Conservation (phyloP, 2,113 vertebrate genomes). For the Siniperca chuatsi region DNA sequence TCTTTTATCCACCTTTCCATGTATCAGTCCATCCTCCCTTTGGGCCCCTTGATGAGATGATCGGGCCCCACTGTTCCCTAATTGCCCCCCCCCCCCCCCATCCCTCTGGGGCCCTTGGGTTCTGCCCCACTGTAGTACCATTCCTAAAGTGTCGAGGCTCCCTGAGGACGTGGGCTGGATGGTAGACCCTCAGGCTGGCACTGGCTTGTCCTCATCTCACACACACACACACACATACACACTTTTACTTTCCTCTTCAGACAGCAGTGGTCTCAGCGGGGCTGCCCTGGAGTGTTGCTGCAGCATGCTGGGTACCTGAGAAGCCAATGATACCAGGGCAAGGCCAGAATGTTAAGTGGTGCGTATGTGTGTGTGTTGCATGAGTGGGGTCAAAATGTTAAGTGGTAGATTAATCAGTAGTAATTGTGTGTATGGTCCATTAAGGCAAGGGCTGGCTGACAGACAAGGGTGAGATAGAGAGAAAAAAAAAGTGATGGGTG, state of each 20-base stretch:
- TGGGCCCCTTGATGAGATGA: slow-evolving; percentile 57
- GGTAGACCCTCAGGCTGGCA: slow-evolving; percentile 61
- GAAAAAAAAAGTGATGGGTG: not conserved
- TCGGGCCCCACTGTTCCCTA: slow-evolving; percentile 1
- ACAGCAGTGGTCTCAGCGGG: slow-evolving; percentile 77
- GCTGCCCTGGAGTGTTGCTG: slow-evolving; percentile 59
- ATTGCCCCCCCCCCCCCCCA: not conserved
- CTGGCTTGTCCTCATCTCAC: slow-evolving; percentile 46
- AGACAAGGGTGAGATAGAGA: slow-evolving; percentile 47
- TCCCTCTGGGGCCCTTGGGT: slow-evolving; percentile 52
- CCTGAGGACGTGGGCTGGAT: slow-evolving; percentile 63
- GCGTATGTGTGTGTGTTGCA: slow-evolving; percentile 46
- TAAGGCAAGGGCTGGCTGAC: slow-evolving; percentile 69
- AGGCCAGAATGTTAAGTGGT: slow-evolving; percentile 76
- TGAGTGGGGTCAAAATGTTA: slow-evolving; percentile 75
- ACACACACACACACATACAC: slow-evolving; percentile 43
- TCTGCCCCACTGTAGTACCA: slow-evolving; percentile 66
- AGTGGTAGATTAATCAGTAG: slow-evolving; percentile 80
- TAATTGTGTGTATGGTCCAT: slow-evolving; percentile 81
- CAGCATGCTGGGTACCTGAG: slow-evolving; percentile 78
- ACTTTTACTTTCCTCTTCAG: slow-evolving; percentile 61
- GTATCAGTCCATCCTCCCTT: slow-evolving; percentile 38
- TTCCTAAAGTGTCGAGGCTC: slow-evolving; percentile 61
- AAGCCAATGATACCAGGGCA: slow-evolving; percentile 62
- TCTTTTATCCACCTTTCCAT: slow-evolving; percentile 49